Evolutionary conservation across 2,888 invertebrate genomes (phyloP).

Genomic region (Noctua janthina): DNA sequence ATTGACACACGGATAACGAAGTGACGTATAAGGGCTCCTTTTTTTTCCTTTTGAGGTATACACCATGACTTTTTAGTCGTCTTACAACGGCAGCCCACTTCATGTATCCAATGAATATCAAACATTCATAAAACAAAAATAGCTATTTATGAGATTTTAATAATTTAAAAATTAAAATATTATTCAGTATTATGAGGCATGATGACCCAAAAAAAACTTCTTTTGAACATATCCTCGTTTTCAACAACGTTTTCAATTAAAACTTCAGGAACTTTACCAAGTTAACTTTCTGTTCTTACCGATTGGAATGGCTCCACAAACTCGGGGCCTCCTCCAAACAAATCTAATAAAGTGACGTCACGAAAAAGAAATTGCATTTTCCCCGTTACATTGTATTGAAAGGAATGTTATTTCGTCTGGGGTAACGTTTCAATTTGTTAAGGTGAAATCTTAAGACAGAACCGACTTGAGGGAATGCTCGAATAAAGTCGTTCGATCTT

Average conservation of each 20-base stretch:
- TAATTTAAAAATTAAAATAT: too few relatives aligned
- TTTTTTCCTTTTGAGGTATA: background rate
- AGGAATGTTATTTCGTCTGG: constrained; percentile 59
- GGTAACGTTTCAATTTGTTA: constrained; percentile 65
- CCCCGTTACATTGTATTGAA: constrained; percentile 59
- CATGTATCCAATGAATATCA: too few relatives aligned
- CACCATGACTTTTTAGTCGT: too few relatives aligned
- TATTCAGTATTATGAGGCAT: too few relatives aligned
- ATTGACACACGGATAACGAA: background rate
- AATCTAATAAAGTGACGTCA: constrained; percentile 70
- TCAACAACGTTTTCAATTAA: background rate
- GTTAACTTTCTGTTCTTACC: constrained; percentile 1
- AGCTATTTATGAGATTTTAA: too few relatives aligned
- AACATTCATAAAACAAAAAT: too few relatives aligned
- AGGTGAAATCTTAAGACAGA: constrained; percentile 40
- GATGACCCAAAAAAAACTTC: background rate
- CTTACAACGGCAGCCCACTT: too few relatives aligned
- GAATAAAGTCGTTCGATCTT: constrained; percentile 27
- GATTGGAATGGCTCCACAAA: constrained; percentile 3
- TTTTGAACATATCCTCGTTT: background rate
- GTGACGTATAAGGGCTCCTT: too few relatives aligned
- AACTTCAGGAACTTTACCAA: background rate
- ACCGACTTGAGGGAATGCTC: constrained; percentile 9
- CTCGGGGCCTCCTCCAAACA: constrained; percentile 60
- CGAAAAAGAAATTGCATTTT: constrained; percentile 66